A percentile compares a stretch with the other conserved stretches of the same genome.
phyloP scores from a whole-genome alignment of 1,140 invertebrate species.

The Meloidogyne exigua region DNA sequence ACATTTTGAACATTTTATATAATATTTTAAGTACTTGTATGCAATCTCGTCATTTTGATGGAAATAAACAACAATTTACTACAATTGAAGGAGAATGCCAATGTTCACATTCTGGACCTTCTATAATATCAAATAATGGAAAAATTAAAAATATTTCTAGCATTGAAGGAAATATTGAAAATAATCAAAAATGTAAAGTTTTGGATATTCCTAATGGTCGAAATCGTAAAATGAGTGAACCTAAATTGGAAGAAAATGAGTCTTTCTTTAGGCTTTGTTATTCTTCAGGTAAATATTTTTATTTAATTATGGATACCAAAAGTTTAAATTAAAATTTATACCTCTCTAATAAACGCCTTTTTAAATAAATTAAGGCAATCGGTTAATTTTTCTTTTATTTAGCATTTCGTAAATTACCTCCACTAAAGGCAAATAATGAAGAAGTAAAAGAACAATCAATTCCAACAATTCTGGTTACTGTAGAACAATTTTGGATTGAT shows the following conservation, averaged over 20 bases:
- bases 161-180: not conserved
- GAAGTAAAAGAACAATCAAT: not conserved
- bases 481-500: constrained; percentile 40
- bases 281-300: constrained; percentile 8
- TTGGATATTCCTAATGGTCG: not conserved
- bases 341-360: no score
- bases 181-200: not conserved
- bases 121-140: constrained; percentile 7
- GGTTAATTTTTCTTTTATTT: not conserved
- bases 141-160: not conserved
- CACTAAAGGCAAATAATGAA: constrained; percentile 33
- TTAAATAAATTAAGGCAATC: no score
- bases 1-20: not conserved
- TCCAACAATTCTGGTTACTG: constrained; percentile 33
- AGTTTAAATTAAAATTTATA: no score
- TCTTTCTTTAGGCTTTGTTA: constrained; percentile 29
- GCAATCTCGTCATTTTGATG: constrained; percentile 2
- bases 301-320: no score
- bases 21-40: constrained; percentile 6
- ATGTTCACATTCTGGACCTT: not conserved
- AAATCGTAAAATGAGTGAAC: not conserved
- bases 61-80: not conserved
- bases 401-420: constrained; percentile 35
- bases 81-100: not conserved
- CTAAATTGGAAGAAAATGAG: constrained; percentile 6